phyloP scores from a whole-genome alignment of 2,888 invertebrate genomes.

The Heliconius charithonia region DNA sequence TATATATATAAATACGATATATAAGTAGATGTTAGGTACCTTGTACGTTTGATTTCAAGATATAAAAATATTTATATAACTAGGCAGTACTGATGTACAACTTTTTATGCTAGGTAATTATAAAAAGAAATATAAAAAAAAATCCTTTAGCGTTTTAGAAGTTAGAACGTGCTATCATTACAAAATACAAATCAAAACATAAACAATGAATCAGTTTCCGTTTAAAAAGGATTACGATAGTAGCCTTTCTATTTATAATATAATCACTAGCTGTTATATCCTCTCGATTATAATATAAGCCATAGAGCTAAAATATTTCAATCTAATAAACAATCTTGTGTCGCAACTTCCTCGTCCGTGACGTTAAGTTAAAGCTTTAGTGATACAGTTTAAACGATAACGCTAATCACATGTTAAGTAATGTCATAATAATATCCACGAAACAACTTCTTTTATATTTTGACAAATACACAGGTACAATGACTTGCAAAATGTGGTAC shows the following conservation, averaged over 20 bases:
- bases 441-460: neutral
- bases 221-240: neutral
- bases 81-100: too few species aligned
- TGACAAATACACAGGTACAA: neutral
- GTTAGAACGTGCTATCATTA: neutral
- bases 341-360: conserved; percentile 26
- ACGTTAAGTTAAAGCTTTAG: conserved; percentile 13
- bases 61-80: too few species aligned
- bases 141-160: neutral
- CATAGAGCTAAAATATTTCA: conserved; percentile 13
- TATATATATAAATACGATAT: neutral
- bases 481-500: neutral
- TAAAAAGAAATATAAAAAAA: neutral
- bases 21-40: too few species aligned
- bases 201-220: neutral
- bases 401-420: conserved; percentile 21
- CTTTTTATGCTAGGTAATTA: too few species aligned
- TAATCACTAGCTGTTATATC: neutral
- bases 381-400: conserved; percentile 23
- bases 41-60: too few species aligned
- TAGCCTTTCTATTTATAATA: neutral
- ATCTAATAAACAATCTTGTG: conserved; percentile 20
- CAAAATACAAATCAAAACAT: neutral
- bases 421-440: conserved; percentile 14
- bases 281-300: conserved; percentile 13